Evolutionary conservation across 2,888 invertebrate species (phyloP), one percentile per base, ranked within the genome.

Genomic region (Limnephilus auricula): DNA sequence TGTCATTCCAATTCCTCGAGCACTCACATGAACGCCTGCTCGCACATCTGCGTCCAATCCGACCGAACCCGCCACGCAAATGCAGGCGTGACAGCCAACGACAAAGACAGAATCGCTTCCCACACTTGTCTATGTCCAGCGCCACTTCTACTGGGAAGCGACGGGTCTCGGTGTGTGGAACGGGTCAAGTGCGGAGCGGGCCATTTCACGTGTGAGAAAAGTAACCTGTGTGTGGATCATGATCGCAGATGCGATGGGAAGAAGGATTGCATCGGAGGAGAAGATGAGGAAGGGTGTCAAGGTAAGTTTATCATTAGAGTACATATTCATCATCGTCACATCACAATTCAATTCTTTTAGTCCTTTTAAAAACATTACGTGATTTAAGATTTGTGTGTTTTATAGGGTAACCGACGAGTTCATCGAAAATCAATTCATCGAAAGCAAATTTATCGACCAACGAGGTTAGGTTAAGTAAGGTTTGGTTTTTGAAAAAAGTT

Each of bases 21-120:
- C 32, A 31, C 97, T 92, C 65, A 65, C 65, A 65, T 65, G 65
- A 97, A 97, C 79, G 96, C 96, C 0, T 98, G 98, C 94, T 97
- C 97, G 3, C 97, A 98, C 94, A 94, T 98, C 15, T 98, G 98
- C 94, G 96, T 98, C 2, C 96, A 97, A 91, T 94, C 94, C 13
- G 94, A 94, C 0, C 94, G 93, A 85, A 93, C 65, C 12, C 32
- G 18, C 25, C n/a, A 65, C 34, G 30, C 25, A 12, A 25, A 50
- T 13, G 30, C n/a, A 30, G 31, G 65, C 9, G 6, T 65, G 25
- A n/a, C 9, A 2, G 34, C 65, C 50, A n/a, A 88, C 78, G 31
- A 25, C 30, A 12, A n/a, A 25, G 79, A 32, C 6, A 65, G 13
- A 0, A 25, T 15, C 40, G 12, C 80, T 25, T 25, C 84, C 10